These are phyloP conservation scores for Oasisia sp. DNA, from an alignment of 2,888 invertebrate species.

Conservation along the genomic window DNA sequence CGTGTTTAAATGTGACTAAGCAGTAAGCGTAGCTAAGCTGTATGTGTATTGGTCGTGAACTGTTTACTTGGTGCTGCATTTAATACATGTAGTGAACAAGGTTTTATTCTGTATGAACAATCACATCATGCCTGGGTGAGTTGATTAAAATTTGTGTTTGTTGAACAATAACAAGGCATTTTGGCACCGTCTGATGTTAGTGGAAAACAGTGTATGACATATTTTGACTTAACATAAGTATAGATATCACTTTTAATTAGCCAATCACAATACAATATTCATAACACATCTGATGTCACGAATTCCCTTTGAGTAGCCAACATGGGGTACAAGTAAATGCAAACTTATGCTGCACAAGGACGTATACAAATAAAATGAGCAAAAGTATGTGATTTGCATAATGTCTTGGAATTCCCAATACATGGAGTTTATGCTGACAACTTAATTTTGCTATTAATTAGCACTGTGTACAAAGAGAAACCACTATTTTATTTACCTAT, in stretches of 20 bases:
- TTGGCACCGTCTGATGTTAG: not conserved
- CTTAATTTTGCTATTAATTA: not conserved
- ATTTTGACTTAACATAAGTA: no score
- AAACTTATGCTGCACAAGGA: not conserved
- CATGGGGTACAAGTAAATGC: not conserved
- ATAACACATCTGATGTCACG: no score
- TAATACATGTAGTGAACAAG: not conserved
- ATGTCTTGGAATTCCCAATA: not conserved
- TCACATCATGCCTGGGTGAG: not conserved
- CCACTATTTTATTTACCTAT: not conserved
- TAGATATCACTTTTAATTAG: no score
- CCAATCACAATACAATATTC: no score
- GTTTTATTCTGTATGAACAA: not conserved
- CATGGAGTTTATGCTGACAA: not conserved
- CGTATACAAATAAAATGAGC: no score
- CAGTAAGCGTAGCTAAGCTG: not conserved
- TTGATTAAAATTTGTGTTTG: not conserved
- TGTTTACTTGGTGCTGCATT: not conserved
- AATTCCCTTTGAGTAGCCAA: no score
- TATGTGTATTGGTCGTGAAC: not conserved
- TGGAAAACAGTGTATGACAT: no score
- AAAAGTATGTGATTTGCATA: not conserved
- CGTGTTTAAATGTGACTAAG: not conserved
- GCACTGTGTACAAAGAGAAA: not conserved
- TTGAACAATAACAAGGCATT: not conserved